Conservation (phyloP, 2,888 invertebrate genomes). For the Spilarctia lutea region DNA sequence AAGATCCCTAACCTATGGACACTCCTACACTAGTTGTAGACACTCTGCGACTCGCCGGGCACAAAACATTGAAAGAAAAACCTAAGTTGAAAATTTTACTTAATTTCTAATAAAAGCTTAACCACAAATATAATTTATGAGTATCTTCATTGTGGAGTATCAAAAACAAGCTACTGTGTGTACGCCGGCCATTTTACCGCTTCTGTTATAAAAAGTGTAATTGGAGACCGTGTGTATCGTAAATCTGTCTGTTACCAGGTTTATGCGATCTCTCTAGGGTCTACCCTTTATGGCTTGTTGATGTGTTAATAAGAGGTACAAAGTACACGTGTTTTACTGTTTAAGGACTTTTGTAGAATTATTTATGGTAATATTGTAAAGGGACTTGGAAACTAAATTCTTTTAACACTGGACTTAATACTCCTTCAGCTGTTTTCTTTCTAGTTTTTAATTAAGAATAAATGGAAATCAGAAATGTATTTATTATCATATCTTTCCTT, state of each 20-base stretch:
- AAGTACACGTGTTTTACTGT: conserved; percentile 27
- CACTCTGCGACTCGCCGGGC: too few relatives aligned
- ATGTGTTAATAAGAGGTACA: conserved; percentile 41
- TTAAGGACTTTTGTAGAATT: not conserved
- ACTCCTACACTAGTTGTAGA: too few relatives aligned
- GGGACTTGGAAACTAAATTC: not conserved
- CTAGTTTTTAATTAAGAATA: not conserved
- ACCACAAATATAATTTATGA: too few relatives aligned
- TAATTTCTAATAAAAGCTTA: too few relatives aligned
- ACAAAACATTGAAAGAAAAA: too few relatives aligned
- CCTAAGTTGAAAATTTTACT: not conserved
- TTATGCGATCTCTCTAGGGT: conserved; percentile 58
- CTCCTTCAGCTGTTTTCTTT: not conserved
- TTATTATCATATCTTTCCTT: not conserved
- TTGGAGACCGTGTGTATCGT: conserved; percentile 61
- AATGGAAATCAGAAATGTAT: not conserved
- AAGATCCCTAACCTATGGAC: too few relatives aligned
- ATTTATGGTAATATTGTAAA: not conserved
- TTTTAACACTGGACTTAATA: not conserved
- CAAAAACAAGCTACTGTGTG: conserved; percentile 33
- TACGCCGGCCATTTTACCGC: conserved; percentile 41
- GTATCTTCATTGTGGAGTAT: not conserved
- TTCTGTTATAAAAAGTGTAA: conserved; percentile 63
- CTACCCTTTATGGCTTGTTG: conserved; percentile 56
- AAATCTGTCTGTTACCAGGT: conserved; percentile 57